Evolutionary conservation across 2,888 invertebrate genomes (phyloP).

Genomic region (Operophtera brumata): DNA sequence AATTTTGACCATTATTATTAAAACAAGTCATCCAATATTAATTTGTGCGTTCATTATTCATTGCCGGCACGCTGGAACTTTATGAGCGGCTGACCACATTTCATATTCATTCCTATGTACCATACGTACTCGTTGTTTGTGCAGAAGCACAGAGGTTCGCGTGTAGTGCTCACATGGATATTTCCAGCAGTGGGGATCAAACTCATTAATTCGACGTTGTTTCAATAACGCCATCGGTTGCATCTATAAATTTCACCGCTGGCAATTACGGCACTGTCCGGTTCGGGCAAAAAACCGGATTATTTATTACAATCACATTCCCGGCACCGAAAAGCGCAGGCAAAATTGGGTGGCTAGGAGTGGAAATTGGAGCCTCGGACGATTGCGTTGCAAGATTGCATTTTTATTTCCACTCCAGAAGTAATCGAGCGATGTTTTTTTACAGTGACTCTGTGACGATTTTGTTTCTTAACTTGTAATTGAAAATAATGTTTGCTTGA

Average conservation of each 20-base stretch:
- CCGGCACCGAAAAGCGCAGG: constrained; percentile 28
- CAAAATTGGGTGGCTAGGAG: constrained; percentile 25
- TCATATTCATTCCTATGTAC: constrained; percentile 19
- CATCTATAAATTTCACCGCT: constrained; percentile 39
- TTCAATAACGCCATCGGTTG: constrained; percentile 38
- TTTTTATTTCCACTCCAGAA: constrained; percentile 12
- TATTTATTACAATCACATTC: constrained; percentile 38
- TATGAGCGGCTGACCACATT: constrained; percentile 24
- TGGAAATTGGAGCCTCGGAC: constrained; percentile 21
- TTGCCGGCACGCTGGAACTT: constrained; percentile 6
- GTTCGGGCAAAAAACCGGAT: constrained; percentile 34
- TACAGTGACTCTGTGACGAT: too few relatives aligned
- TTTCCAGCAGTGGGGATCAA: constrained; percentile 25
- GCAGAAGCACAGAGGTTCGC: background rate
- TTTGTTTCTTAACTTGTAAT: too few relatives aligned
- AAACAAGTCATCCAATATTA: constrained; percentile 13
- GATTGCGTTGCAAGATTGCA: constrained; percentile 27
- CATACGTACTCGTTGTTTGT: constrained; percentile 16
- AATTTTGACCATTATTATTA: constrained; percentile 6
- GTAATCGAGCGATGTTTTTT: too few relatives aligned
- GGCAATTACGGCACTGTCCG: constrained; percentile 38
- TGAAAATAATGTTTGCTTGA: too few relatives aligned
- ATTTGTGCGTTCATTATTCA: constrained; percentile 8
- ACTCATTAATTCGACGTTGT: constrained; percentile 41
- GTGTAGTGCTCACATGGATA: background rate